These are phyloP conservation scores for Melanostoma scalare DNA, from an alignment of 2,888 invertebrate species.

Conservation along the genomic window DNA sequence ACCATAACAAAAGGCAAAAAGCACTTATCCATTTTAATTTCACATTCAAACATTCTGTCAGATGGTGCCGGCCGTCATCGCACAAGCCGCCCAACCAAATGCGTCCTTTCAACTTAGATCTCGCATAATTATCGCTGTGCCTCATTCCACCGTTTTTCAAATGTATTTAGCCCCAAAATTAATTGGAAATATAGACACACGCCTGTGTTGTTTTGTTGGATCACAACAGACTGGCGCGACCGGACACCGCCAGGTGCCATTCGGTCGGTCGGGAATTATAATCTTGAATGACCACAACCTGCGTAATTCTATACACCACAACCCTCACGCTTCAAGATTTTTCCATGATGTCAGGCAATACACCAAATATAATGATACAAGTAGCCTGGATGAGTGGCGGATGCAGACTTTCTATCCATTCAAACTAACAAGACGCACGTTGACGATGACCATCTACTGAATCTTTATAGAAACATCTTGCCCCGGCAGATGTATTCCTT, in stretches of 20 bases:
- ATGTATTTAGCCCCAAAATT: slow-evolving; percentile 46
- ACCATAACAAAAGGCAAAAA: neutral
- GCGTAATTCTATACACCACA: slow-evolving; percentile 49
- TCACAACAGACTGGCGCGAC: neutral
- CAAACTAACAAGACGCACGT: slow-evolving; percentile 47
- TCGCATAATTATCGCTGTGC: slow-evolving; percentile 30
- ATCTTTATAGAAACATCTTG: slow-evolving; percentile 68
- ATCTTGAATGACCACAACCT: slow-evolving; percentile 59
- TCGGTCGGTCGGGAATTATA: slow-evolving; percentile 43
- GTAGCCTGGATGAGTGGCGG: slow-evolving; percentile 19
- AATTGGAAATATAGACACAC: slow-evolving; percentile 68
- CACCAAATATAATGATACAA: slow-evolving; percentile 37
- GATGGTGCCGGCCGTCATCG: neutral
- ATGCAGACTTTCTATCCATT: slow-evolving; percentile 66
- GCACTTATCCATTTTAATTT: neutral
- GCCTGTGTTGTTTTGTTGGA: slow-evolving; percentile 18
- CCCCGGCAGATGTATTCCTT: slow-evolving; percentile 54
- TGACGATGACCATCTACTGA: slow-evolving; percentile 38
- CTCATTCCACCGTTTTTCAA: slow-evolving; percentile 42
- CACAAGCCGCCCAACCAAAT: slow-evolving; percentile 27
- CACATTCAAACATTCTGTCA: slow-evolving; percentile 18
- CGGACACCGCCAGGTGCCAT: slow-evolving; percentile 54
- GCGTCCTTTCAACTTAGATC: slow-evolving; percentile 33
- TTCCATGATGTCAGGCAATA: slow-evolving; percentile 17
- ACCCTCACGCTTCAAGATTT: slow-evolving; percentile 56